A percentile compares a stretch with the other conserved stretches of the same genome.
Conservation (phyloP, 2,797 vertebrate genomes). For the Gobionotothen gibberifrons region DNA sequence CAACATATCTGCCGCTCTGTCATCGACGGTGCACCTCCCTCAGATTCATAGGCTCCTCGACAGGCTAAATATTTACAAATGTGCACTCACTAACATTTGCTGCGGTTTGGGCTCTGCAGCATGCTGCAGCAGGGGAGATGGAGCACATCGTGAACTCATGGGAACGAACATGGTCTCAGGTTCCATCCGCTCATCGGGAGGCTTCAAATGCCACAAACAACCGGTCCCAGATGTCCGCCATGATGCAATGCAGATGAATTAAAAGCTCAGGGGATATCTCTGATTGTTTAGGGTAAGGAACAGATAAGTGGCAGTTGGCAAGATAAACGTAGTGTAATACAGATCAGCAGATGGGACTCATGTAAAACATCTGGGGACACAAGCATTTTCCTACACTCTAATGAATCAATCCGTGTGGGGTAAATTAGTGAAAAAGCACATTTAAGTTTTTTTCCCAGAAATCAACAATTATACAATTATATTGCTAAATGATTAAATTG, state of each 20-base stretch:
- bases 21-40: slow-evolving; percentile 49
- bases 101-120: slow-evolving; percentile 62
- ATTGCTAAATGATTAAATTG: background rate
- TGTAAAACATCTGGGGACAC: slow-evolving; percentile 57
- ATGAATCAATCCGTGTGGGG: slow-evolving; percentile 27
- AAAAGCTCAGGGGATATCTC: slow-evolving; percentile 59
- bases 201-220: slow-evolving; percentile 73
- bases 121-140: slow-evolving; percentile 52
- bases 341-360: slow-evolving; percentile 48
- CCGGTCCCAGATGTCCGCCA: slow-evolving; percentile 69
- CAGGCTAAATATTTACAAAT: slow-evolving; percentile 81
- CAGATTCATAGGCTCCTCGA: slow-evolving; percentile 54
- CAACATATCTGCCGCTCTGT: slow-evolving; percentile 57
- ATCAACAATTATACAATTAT: too few species aligned
- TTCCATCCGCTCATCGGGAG: slow-evolving; percentile 67
- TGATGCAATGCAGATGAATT: slow-evolving; percentile 73
- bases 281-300: slow-evolving; percentile 60
- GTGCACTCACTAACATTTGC: slow-evolving; percentile 71
- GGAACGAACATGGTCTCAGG: slow-evolving; percentile 63
- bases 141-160: slow-evolving; percentile 72
- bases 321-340: slow-evolving; percentile 36
- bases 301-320: slow-evolving; percentile 58
- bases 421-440: slow-evolving; percentile 11
- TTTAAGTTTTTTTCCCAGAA: background rate
- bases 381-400: slow-evolving; percentile 11